Evolutionary conservation across 2,113 vertebrate genomes (phyloP).

Genomic region (Ursus arctos): DNA sequence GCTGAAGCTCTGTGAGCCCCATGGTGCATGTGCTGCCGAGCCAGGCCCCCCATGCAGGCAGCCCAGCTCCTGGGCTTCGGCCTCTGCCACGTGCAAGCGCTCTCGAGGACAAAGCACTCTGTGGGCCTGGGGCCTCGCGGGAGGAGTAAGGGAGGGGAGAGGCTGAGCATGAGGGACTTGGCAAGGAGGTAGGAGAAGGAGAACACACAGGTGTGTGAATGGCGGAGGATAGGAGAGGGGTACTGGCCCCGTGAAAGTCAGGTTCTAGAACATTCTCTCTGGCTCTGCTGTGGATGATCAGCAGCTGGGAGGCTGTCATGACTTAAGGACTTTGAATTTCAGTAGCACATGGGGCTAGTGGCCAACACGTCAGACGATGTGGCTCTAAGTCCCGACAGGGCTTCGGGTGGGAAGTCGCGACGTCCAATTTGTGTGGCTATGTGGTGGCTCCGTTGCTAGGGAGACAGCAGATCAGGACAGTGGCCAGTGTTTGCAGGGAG

Average conservation of each 20-base stretch:
- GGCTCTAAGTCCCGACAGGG: not conserved
- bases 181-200: not conserved
- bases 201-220: not conserved
- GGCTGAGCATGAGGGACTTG: fast-evolving
- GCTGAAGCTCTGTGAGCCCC: not conserved
- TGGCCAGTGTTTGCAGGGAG: not conserved
- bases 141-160: not conserved
- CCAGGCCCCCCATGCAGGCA: not conserved
- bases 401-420: not conserved
- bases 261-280: not conserved
- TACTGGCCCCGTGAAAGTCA: not conserved
- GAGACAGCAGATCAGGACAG: not conserved
- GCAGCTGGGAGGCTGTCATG: not conserved
- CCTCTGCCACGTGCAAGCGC: too few relatives aligned
- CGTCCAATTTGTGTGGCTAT: not conserved
- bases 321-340: not conserved
- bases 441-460: not conserved
- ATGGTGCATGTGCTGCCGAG: fast-evolving
- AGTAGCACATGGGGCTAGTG: not conserved
- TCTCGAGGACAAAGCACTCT: not conserved
- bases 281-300: not conserved
- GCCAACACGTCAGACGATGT: not conserved
- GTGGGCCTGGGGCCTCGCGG: not conserved
- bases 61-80: fast-evolving
- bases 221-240: not conserved